Conservation (phyloP, 2,888 invertebrate genomes). For the Drosophila buzzatii region DNA sequence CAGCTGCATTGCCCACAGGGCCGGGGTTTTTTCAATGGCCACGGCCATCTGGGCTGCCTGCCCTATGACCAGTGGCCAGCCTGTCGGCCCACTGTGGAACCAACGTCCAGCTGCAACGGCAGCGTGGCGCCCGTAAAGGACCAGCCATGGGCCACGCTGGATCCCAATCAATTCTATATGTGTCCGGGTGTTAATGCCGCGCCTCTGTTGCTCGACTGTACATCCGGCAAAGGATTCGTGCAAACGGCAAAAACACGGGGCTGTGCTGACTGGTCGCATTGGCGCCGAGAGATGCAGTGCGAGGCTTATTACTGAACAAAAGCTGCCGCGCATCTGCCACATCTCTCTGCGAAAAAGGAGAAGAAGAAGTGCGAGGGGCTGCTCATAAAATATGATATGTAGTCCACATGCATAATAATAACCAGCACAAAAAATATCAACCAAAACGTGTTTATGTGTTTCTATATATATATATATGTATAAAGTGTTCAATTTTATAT, state of each 20-base stretch:
- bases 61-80: conserved; percentile 80
- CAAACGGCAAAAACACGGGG: conserved; percentile 68
- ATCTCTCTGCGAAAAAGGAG: background rate
- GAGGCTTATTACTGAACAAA: conserved; percentile 72
- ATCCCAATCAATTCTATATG: conserved; percentile 82
- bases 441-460: conserved; percentile 7
- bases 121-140: conserved; percentile 48
- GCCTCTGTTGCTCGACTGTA: conserved; percentile 71
- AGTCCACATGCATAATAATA: conserved; percentile 18
- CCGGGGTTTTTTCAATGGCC: conserved; percentile 79
- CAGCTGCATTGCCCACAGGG: conserved; percentile 71
- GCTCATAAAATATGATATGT: conserved; percentile 12
- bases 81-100: conserved; percentile 52
- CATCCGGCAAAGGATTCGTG: conserved; percentile 75
- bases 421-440: conserved; percentile 14
- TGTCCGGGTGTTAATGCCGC: conserved; percentile 64
- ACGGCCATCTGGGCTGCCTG: conserved; percentile 77
- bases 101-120: conserved; percentile 46
- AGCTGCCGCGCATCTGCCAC: background rate
- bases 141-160: conserved; percentile 72
- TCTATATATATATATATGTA: background rate
- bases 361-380: background rate
- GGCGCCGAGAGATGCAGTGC: conserved; percentile 77
- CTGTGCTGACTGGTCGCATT: conserved; percentile 77
- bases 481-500: background rate